Conservation (phyloP, 2,888 invertebrate species). For the Drosophila pseudotakahashii region DNA sequence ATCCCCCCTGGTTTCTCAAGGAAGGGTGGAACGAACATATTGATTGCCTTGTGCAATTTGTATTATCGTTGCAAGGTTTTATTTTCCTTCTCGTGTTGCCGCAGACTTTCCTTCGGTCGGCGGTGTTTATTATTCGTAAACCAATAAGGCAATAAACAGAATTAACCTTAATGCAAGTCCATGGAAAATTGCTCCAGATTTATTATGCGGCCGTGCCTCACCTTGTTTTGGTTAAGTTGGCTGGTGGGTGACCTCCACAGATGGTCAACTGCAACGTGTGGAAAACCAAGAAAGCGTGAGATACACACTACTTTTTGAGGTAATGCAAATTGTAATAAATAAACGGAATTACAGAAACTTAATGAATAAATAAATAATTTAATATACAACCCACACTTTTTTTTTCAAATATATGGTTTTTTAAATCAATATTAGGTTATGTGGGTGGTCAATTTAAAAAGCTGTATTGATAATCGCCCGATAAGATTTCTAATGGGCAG, state of each 20-base stretch:
- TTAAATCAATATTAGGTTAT: too few relatives aligned
- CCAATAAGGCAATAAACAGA: slow-evolving; percentile 54
- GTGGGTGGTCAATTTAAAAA: background rate
- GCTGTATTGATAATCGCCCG: background rate
- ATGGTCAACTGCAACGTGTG: slow-evolving; percentile 11
- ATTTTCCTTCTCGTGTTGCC: slow-evolving; percentile 5
- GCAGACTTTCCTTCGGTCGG: slow-evolving; percentile 23
- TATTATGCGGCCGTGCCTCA: slow-evolving; percentile 24
- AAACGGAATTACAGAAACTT: background rate
- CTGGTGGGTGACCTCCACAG: slow-evolving; percentile 20
- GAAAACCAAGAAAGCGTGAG: slow-evolving; percentile 16
- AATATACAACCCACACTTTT: background rate
- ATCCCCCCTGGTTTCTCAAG: background rate
- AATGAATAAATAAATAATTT: background rate
- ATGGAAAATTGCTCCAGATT: slow-evolving; percentile 31
- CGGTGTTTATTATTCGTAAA: slow-evolving; percentile 56
- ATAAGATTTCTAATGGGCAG: slow-evolving; percentile 5
- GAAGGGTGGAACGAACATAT: slow-evolving; percentile 14
- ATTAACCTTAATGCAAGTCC: slow-evolving; percentile 48
- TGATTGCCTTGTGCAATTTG: slow-evolving; percentile 30
- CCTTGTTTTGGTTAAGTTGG: slow-evolving; percentile 25
- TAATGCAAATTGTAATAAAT: background rate
- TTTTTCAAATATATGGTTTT: too few relatives aligned
- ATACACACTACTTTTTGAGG: slow-evolving; percentile 1
- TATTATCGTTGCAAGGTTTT: slow-evolving; percentile 31